Conservation (phyloP, 2,113 vertebrate genomes). For the Entelurus aequoreus region DNA sequence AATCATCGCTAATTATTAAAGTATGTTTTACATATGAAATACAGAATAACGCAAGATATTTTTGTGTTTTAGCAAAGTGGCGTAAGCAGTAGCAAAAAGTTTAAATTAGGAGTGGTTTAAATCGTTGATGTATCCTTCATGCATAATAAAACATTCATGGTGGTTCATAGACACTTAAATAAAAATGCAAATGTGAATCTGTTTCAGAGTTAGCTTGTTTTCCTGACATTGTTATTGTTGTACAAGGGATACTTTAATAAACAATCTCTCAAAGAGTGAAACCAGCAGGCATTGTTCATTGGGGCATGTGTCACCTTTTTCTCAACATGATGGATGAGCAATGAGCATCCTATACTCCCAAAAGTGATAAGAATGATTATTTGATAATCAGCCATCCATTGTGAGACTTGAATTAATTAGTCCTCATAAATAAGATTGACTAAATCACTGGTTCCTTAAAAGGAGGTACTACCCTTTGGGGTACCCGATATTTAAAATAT, state of each 20-base stretch:
- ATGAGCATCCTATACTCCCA: constrained; percentile 48
- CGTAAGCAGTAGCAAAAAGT: neutral
- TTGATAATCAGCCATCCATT: constrained; percentile 69
- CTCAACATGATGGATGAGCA: constrained; percentile 63
- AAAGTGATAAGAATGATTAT: constrained; percentile 67
- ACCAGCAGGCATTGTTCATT: constrained; percentile 57
- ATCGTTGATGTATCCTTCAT: too few relatives aligned
- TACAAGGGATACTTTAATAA: constrained; percentile 46
- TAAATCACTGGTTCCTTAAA: constrained; percentile 20
- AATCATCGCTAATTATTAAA: too few relatives aligned
- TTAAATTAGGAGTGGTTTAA: too few relatives aligned
- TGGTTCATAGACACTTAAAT: neutral
- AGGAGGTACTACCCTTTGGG: too few relatives aligned
- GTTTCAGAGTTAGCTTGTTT: constrained; percentile 38
- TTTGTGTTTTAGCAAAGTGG: too few relatives aligned
- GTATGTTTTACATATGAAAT: neutral
- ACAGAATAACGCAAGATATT: too few relatives aligned
- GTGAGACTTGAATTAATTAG: constrained; percentile 45
- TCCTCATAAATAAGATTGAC: constrained; percentile 40
- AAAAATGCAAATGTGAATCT: constrained; percentile 35
- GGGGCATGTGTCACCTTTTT: constrained; percentile 50
- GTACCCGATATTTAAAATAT: too few relatives aligned
- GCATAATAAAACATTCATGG: neutral
- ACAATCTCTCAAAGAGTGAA: constrained; percentile 47
- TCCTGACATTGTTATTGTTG: constrained; percentile 51